Evolutionary conservation across 1,140 invertebrate species (phyloP), one percentile per base, ranked within the genome.

Genomic region (Theocolax elegans): DNA sequence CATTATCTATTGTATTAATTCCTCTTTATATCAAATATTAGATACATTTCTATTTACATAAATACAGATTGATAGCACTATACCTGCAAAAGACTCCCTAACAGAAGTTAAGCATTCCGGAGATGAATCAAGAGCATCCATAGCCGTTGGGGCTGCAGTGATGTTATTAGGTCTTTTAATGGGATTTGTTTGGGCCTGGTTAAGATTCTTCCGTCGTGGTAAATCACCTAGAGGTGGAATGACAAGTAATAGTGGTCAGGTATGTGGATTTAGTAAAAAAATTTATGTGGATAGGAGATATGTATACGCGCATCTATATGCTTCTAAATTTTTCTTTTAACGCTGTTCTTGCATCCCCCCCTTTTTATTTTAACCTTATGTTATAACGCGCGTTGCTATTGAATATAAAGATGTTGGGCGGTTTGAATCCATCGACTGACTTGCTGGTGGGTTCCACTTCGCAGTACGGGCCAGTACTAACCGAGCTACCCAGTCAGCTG

Each of bases 361-460:
- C 54, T 74, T 72, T 80, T 83, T 80, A 73, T 80, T 82, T 83
- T n/a, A 65, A 85, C 78, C 76, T 82, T 79, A 79, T 81, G 75
- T 83, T 81, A 75, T 81, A 67, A 72, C 19, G 80, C 80, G 78
- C 82, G 80, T 83, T 83, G 79, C 79, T 83, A 82, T 80, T 81
- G 82, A 73, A 77, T 62, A 67, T 67, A 83, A 86, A 86, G 84
- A 86, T 86, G 84, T 86, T 86, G 83, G 83, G 84, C 83, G 84
- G 83, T 83, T 85, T 86, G 83, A 86, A 86, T 79, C 83, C 84
- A 82, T 86, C 84, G 51, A 85, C 84, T 86, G 84, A 85, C 83
- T 85, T 86, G 83, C 84, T 86, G 83, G 84, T 85, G 84, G 84
- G 84, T 85, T 86, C 84, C 81, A 82, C 84, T 86, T 85, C 83